Evolutionary conservation across 2,888 invertebrate species (phyloP), one percentile per base, ranked within the genome.

Genomic region (Hydraecia micacea): DNA sequence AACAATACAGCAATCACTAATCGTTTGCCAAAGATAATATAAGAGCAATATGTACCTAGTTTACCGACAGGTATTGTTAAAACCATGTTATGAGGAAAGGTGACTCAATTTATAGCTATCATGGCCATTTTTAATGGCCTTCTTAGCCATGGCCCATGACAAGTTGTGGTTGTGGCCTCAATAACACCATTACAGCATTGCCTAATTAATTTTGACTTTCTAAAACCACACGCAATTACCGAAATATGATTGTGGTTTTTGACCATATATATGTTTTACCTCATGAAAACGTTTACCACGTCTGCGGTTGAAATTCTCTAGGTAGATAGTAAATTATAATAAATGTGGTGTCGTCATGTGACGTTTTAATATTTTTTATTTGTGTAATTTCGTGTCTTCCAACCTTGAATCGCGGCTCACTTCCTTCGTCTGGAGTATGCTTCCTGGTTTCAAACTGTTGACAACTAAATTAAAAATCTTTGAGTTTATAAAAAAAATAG

Each of bases 401-500:
- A 68, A 49, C 73, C 85, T 73, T 80, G 84, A 77, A 63, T 60
- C 60, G 46, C 32, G 21, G 42, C 58, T 49, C 62, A 69, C 83
- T 75, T 75, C 70, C 66, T 76, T 67, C 76, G 67, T 80, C 70
- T 60, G 55, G 62, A 66, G 52, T 65, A 39, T 21, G 66, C 63
- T 83, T 83, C 77, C 77, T 80, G 42, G 58, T 80, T 79, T 63
- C 58, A 62, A 66, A 70, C 65, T 28, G 69, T 80, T 80, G 32
- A 78, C 65, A 83, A 32, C 18, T 73, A 62, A 67, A 79, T 79
- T 55, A 66, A 80, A 80, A 76, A 76, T 28, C 28, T n/a, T 32
- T 28, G 21, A 46, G 36, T 25, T 71, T 70, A 8, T 25, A 11
- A 58, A 18, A 28, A 5, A 63, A 63, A 28, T 28, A 3, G 18